These are phyloP conservation scores for Pangasius larnaudii DNA, from an alignment of 2,797 vertebrate species.

Conservation along the genomic window DNA sequence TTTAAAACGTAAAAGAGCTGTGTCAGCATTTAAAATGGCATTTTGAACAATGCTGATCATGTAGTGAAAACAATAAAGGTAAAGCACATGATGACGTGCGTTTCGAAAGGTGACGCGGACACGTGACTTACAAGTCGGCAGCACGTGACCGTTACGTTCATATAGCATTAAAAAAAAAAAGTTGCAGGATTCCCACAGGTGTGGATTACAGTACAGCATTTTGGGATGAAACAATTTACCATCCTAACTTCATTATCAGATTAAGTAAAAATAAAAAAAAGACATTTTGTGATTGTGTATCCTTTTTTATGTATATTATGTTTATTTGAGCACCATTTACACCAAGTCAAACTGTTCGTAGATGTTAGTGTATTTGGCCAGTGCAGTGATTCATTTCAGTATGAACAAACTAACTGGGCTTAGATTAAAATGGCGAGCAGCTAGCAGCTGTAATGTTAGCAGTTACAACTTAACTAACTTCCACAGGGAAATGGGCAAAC, in stretches of 20 bases:
- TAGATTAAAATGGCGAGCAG: conserved; percentile 5
- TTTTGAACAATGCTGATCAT: background rate
- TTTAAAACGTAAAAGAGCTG: background rate
- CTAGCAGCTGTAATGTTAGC: conserved; percentile 10
- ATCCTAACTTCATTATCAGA: background rate
- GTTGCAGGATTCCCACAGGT: background rate
- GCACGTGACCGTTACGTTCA: conserved; percentile 46
- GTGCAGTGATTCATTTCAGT: background rate
- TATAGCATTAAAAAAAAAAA: background rate
- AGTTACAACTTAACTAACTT: conserved; percentile 5
- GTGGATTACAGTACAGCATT: too few relatives aligned
- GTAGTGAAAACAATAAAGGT: background rate
- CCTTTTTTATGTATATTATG: too few relatives aligned
- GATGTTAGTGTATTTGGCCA: background rate
- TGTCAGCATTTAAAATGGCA: background rate
- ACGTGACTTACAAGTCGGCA: conserved; percentile 22
- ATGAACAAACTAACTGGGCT: background rate
- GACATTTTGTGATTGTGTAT: background rate
- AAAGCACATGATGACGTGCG: background rate
- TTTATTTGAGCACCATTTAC: background rate
- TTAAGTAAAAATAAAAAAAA: background rate
- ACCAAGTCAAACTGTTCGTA: background rate
- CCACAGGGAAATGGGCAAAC: background rate
- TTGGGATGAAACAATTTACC: background rate
- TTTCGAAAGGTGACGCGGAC: background rate